Conservation (phyloP, 1,140 invertebrate genomes). For the Chironomus striatipennis region DNA sequence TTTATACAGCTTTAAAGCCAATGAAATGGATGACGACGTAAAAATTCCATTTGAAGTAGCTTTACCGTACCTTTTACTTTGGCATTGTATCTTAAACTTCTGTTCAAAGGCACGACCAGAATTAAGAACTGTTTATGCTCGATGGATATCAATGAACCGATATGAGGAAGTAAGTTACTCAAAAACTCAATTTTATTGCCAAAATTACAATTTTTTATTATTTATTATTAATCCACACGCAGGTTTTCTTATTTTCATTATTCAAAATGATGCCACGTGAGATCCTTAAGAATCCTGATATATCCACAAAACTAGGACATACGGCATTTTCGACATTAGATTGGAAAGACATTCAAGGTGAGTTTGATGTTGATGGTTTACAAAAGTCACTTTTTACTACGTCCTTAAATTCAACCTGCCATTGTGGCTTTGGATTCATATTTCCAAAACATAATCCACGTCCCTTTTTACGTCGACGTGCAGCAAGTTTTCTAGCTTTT, state of each 20-base stretch:
- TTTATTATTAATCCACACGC: constrained; percentile 27
- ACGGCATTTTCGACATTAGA: constrained; percentile 33
- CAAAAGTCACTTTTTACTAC: background rate
- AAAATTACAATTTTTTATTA: constrained; percentile 24
- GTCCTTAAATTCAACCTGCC: background rate
- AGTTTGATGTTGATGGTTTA: constrained; percentile 26
- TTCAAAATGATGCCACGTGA: constrained; percentile 38
- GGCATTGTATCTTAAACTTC: constrained; percentile 62
- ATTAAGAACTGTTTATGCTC: constrained; percentile 60
- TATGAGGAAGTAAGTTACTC: constrained; percentile 33
- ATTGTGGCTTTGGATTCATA: background rate
- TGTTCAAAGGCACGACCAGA: constrained; percentile 56
- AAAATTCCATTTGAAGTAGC: constrained; percentile 32
- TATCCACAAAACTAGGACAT: constrained; percentile 33
- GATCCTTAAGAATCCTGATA: constrained; percentile 37
- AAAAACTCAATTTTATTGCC: background rate
- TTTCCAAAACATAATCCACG: background rate
- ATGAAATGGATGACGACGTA: constrained; percentile 34
- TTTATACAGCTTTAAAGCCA: constrained; percentile 32
- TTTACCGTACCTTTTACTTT: constrained; percentile 56
- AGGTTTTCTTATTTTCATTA: constrained; percentile 38
- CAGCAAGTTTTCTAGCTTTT: background rate
- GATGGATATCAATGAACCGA: constrained; percentile 50
- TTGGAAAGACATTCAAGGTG: constrained; percentile 35
- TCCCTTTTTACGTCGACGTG: background rate